These are phyloP conservation scores for Bryconaethiops microstoma DNA, from an alignment of 2,797 vertebrate genomes.

Conservation along the genomic window DNA sequence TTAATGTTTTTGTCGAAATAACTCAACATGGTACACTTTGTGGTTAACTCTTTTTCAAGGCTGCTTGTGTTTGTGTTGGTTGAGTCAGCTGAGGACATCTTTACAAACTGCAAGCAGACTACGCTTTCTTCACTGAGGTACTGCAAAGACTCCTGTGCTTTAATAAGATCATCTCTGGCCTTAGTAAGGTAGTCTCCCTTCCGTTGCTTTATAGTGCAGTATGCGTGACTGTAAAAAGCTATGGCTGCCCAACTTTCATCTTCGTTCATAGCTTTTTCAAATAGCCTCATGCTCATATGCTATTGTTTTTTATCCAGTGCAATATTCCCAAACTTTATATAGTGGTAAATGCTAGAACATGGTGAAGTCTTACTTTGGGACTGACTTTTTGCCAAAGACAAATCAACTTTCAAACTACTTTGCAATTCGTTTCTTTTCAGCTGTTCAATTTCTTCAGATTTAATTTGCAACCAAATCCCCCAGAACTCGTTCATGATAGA, in stretches of 20 bases:
- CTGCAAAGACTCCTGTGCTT: slow-evolving; percentile 39
- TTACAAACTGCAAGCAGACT: slow-evolving; percentile 21
- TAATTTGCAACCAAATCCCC: slow-evolving; percentile 59
- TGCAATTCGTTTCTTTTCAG: slow-evolving; percentile 34
- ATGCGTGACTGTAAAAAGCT: slow-evolving; percentile 55
- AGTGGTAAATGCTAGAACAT: slow-evolving; percentile 52
- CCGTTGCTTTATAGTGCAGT: slow-evolving; percentile 26
- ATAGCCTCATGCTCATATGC: slow-evolving; percentile 7
- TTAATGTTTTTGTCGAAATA: slow-evolving; percentile 39
- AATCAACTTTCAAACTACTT: slow-evolving; percentile 28
- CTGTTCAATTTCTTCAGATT: slow-evolving; percentile 36
- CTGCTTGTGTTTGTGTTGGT: background rate
- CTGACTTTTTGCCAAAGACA: slow-evolving; percentile 26
- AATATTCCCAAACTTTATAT: slow-evolving; percentile 52
- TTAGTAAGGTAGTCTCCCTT: slow-evolving; percentile 20
- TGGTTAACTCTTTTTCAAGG: slow-evolving; percentile 29
- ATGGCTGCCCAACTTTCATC: slow-evolving; percentile 58
- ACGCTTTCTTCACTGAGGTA: slow-evolving; percentile 19
- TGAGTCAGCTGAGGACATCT: slow-evolving; percentile 16
- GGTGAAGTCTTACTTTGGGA: slow-evolving; percentile 25
- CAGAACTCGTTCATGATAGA: slow-evolving; percentile 63
- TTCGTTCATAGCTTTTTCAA: slow-evolving; percentile 34
- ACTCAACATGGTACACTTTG: slow-evolving; percentile 23
- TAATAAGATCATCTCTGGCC: slow-evolving; percentile 37
- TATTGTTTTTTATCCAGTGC: slow-evolving; percentile 20